These are phyloP conservation scores for Dendrocopos noguchii DNA, from an alignment of 2,113 vertebrate species.

Conservation along the genomic window DNA sequence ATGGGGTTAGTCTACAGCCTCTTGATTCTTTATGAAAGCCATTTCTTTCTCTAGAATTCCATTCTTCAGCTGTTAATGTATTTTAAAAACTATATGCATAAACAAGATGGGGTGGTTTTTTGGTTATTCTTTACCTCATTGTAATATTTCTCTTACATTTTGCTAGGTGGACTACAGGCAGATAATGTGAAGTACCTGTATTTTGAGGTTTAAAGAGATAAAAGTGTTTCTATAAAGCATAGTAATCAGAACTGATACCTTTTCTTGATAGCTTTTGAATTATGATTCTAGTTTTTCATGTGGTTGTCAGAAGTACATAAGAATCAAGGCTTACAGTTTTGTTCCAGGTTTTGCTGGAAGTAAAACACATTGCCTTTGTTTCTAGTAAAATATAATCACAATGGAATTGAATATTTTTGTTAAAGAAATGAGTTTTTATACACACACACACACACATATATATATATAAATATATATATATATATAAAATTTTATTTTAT, in stretches of 20 bases:
- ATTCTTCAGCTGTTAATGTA: not conserved
- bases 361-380: not conserved
- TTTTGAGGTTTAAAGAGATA: not conserved
- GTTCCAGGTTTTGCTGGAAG: not conserved
- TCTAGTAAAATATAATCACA: not conserved
- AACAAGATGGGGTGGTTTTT: not conserved
- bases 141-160: not conserved
- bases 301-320: not conserved
- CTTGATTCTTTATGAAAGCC: not conserved
- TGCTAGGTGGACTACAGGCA: not conserved
- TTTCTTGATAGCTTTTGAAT: not conserved
- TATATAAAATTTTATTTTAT: too few species aligned
- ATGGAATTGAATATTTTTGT: not conserved
- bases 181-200: not conserved
- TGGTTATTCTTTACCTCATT: not conserved
- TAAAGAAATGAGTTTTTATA: not conserved
- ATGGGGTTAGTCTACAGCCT: not conserved
- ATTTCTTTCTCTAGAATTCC: not conserved
- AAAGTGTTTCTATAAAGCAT: not conserved
- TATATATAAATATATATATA: too few species aligned
- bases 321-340: not conserved
- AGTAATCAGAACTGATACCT: not conserved
- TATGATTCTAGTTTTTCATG: not conserved
- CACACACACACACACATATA: too few species aligned
- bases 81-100: not conserved